These are phyloP conservation scores for Pristis pectinata DNA, from an alignment of 2,797 vertebrate species.

Conservation along the genomic window DNA sequence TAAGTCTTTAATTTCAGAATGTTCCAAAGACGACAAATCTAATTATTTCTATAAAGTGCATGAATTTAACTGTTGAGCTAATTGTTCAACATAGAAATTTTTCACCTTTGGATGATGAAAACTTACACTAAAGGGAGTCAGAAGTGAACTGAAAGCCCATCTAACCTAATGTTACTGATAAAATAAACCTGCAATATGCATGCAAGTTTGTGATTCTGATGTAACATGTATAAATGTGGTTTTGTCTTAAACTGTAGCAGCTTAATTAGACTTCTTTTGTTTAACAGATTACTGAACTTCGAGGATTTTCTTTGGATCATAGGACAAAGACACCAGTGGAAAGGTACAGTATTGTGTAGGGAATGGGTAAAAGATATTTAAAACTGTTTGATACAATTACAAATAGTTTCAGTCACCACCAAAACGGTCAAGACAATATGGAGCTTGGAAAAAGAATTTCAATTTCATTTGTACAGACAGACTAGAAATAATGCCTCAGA, in stretches of 20 bases:
- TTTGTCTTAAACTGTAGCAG: neutral
- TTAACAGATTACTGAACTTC: neutral
- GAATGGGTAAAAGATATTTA: neutral
- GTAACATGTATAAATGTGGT: neutral
- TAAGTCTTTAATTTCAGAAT: too few relatives aligned
- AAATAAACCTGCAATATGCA: neutral
- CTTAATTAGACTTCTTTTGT: neutral
- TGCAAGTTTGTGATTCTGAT: neutral
- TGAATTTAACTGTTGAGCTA: neutral
- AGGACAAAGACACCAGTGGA: neutral
- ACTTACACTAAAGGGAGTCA: neutral
- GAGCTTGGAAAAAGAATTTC: neutral
- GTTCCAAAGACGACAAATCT: neutral
- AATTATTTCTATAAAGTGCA: neutral
- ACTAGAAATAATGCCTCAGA: neutral
- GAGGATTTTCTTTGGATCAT: neutral
- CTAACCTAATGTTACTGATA: neutral
- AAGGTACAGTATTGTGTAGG: conserved; percentile 4
- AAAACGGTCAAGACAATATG: neutral
- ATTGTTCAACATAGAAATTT: neutral
- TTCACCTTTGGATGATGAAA: neutral
- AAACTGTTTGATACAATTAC: neutral
- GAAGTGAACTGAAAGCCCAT: neutral
- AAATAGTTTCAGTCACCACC: neutral
- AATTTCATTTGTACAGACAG: neutral